These are phyloP conservation scores for Drosophila kanapiae DNA, from an alignment of 1,140 invertebrate species.

Conservation along the genomic window DNA sequence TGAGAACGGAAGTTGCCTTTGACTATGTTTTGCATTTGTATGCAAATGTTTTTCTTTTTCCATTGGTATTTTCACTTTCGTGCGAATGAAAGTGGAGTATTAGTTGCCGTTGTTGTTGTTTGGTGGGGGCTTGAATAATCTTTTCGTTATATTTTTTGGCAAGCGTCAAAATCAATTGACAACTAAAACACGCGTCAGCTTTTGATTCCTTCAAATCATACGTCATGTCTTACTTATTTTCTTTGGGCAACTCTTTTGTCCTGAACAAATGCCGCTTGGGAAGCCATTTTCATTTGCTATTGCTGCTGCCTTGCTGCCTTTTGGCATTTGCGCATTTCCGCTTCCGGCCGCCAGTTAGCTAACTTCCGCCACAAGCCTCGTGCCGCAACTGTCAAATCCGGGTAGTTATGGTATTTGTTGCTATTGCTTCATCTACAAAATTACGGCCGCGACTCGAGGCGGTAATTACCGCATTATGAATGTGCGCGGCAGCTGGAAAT, in stretches of 20 bases:
- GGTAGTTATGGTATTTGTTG: conserved; percentile 46
- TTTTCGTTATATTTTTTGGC: background rate
- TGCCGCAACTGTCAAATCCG: conserved; percentile 36
- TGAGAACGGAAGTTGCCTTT: conserved; percentile 31
- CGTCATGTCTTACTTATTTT: background rate
- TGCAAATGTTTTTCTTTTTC: conserved; percentile 77
- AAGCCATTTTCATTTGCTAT: conserved; percentile 66
- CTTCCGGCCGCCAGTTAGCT: conserved; percentile 53
- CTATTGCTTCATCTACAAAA: conserved; percentile 48
- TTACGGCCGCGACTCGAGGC: conserved; percentile 54
- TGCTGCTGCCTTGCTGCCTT: conserved; percentile 24
- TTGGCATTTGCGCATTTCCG: conserved; percentile 78
- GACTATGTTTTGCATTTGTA: conserved; percentile 76
- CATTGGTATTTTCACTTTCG: conserved; percentile 48
- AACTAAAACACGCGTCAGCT: conserved; percentile 24
- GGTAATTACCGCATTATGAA: conserved; percentile 72
- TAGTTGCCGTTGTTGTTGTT: background rate
- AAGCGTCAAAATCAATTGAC: conserved; percentile 36
- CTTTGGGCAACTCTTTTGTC: conserved; percentile 29
- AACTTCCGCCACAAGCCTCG: conserved; percentile 62
- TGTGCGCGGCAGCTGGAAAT: conserved; percentile 21
- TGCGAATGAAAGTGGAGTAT: background rate
- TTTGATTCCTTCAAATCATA: conserved; percentile 7
- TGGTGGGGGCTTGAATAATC: conserved; percentile 10
- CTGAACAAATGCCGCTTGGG: conserved; percentile 64